Conservation (phyloP, 2,113 vertebrate genomes). For the Cyprinodon brontotheroides region DNA sequence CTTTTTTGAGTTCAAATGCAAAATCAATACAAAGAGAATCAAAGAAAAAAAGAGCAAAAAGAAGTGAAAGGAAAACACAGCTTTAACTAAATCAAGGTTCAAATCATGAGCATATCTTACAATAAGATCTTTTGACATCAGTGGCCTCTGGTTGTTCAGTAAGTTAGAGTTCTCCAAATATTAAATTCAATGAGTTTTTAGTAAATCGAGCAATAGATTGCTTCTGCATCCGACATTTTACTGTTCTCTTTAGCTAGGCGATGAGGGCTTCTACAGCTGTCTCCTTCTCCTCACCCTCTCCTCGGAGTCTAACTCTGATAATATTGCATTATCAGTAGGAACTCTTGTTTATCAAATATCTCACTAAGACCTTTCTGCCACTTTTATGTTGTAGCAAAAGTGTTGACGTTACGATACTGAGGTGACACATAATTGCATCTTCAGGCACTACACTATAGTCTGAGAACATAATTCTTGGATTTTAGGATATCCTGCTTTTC, state of each 20-base stretch:
- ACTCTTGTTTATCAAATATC: background rate
- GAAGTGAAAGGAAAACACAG: background rate
- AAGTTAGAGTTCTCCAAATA: background rate
- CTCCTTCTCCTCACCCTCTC: background rate
- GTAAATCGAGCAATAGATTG: background rate
- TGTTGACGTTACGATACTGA: background rate
- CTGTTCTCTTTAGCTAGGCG: background rate
- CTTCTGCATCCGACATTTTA: background rate
- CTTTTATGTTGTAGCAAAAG: background rate
- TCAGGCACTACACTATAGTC: background rate
- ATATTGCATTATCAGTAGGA: background rate
- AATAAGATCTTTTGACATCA: too few relatives aligned
- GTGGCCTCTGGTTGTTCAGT: background rate
- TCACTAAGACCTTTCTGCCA: background rate
- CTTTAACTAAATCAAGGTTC: too few relatives aligned
- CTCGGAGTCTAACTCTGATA: background rate
- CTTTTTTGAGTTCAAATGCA: background rate
- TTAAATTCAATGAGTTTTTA: background rate
- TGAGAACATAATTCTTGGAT: background rate
- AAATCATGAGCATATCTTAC: too few relatives aligned
- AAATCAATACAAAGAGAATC: background rate
- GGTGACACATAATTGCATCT: background rate
- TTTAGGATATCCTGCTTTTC: conserved; percentile 2
- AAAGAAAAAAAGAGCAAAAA: background rate
- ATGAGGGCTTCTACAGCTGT: background rate